Evolutionary conservation across 2,888 invertebrate genomes (phyloP).

Genomic region (Platycnemis pennipes): DNA sequence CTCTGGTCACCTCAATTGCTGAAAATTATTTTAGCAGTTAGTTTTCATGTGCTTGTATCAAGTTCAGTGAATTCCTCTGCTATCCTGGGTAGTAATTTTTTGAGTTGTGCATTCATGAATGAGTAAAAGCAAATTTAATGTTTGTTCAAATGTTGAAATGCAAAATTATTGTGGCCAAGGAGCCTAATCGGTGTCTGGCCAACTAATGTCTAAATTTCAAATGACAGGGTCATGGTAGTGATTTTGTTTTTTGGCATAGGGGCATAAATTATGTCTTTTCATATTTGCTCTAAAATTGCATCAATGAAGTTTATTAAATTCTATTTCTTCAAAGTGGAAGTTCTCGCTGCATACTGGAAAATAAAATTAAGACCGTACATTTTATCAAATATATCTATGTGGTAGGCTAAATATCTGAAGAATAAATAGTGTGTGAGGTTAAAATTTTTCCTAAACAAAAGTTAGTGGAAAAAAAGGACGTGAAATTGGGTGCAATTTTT

Average conservation of each 20-base stretch:
- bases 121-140: not conserved
- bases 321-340: not conserved
- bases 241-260: not conserved
- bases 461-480: not conserved
- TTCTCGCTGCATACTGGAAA: not conserved
- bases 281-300: not conserved
- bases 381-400: not conserved
- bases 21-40: constrained; percentile 39
- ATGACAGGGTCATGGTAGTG: not conserved
- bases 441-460: constrained; percentile 2
- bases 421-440: not conserved
- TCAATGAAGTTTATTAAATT: not conserved
- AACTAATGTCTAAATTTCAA: not conserved
- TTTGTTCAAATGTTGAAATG: not conserved
- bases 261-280: not conserved
- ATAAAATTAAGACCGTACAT: not conserved
- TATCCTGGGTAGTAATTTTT: not conserved
- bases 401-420: not conserved
- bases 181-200: not conserved
- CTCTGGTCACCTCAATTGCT: constrained; percentile 1
- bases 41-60: constrained; percentile 66
- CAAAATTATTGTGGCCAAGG: not conserved
- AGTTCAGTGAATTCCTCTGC: constrained; percentile 61
- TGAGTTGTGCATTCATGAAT: not conserved
- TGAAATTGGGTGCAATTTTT: constrained; percentile 53